Conservation (phyloP, 1,140 invertebrate genomes). For the Hylaeus volcanicus region DNA sequence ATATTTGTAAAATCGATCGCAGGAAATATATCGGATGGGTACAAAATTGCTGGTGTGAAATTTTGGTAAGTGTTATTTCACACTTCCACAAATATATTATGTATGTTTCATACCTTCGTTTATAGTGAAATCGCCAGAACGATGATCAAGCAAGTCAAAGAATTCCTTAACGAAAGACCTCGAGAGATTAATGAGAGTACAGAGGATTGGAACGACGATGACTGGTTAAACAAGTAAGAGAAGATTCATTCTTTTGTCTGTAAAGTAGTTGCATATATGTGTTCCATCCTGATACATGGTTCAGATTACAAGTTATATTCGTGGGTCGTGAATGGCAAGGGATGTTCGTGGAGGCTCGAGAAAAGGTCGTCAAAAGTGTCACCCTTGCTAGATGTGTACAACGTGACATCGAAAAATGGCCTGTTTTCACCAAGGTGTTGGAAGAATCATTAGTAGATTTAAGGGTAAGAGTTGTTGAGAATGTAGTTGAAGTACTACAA, state of each 20-base stretch:
- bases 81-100: neutral
- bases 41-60: conserved; percentile 84
- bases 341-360: conserved; percentile 89
- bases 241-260: conserved; percentile 16
- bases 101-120: conserved; percentile 9
- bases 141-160: conserved; percentile 73
- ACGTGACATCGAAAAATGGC: conserved; percentile 84
- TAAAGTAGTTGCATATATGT: conserved; percentile 10
- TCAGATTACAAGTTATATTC: conserved; percentile 83
- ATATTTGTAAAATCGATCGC: conserved; percentile 86
- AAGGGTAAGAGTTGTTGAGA: conserved; percentile 79
- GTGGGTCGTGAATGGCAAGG: conserved; percentile 89
- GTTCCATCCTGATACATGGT: conserved; percentile 58
- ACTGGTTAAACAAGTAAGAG: conserved; percentile 59
- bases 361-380: conserved; percentile 88
- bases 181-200: conserved; percentile 68
- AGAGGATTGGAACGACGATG: conserved; percentile 61
- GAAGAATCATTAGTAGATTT: conserved; percentile 83
- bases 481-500: neutral
- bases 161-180: conserved; percentile 72
- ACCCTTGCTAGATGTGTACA: conserved; percentile 89
- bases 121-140: conserved; percentile 70
- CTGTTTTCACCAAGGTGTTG: conserved; percentile 78
- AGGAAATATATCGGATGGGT: conserved; percentile 86
- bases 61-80: conserved; percentile 82